Conservation (phyloP, 1,140 invertebrate species). For the Brachionus angularis region DNA sequence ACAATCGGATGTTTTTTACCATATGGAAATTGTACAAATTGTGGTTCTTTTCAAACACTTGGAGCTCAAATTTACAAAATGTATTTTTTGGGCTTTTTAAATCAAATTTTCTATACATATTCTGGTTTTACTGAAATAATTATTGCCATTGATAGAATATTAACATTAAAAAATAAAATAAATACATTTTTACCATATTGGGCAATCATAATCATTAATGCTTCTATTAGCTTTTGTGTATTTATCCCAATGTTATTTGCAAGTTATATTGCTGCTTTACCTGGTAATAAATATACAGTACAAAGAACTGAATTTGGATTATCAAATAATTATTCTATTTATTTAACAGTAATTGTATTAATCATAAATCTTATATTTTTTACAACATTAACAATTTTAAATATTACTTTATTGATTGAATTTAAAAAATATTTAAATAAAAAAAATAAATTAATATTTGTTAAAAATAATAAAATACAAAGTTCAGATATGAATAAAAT, state of each 20-base stretch:
- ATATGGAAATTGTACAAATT: background rate
- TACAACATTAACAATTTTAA: background rate
- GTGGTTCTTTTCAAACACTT: background rate
- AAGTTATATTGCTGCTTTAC: background rate
- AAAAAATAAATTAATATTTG: background rate
- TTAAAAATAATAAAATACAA: background rate
- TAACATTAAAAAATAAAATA: constrained; percentile 1
- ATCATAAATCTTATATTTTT: background rate
- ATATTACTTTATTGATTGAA: background rate
- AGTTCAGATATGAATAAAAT: background rate
- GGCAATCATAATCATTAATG: background rate
- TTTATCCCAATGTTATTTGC: constrained; percentile 4
- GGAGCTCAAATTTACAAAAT: background rate
- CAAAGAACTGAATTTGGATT: background rate
- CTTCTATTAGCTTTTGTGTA: background rate
- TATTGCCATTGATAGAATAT: constrained; percentile 10
- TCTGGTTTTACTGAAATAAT: constrained; percentile 10
- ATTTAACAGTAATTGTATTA: background rate
- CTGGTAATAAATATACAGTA: background rate
- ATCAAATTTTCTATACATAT: background rate
- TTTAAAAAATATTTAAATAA: background rate
- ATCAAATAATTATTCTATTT: background rate
- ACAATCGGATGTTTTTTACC: background rate
- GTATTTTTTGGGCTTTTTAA: background rate
- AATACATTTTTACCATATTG: background rate